Evolutionary conservation across 2,888 invertebrate species (phyloP).

Genomic region (Drosophila histrio): DNA sequence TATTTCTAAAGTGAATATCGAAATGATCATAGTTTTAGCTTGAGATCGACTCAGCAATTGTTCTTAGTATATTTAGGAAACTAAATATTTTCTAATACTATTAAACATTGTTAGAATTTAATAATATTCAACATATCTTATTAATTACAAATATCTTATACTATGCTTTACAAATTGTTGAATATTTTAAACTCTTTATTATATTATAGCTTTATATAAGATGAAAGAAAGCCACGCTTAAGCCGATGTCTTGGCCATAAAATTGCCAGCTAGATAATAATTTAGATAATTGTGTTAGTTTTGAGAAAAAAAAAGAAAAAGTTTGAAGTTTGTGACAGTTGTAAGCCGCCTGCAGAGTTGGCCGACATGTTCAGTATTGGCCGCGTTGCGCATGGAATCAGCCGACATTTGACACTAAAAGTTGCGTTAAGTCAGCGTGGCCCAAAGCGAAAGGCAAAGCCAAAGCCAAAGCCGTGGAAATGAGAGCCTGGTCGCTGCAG

Average conservation of each 20-base stretch:
- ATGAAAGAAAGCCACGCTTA: not conserved
- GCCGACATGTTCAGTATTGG: slow-evolving; percentile 11
- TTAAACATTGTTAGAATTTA: too few relatives aligned
- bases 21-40: too few relatives aligned
- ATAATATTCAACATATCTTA: too few relatives aligned
- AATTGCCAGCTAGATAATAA: not conserved
- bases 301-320: not conserved
- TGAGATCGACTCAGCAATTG: too few relatives aligned
- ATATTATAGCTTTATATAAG: too few relatives aligned
- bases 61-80: too few relatives aligned
- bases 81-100: too few relatives aligned
- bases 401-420: slow-evolving; percentile 30
- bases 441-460: not conserved
- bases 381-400: slow-evolving; percentile 19
- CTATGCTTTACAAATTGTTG: too few relatives aligned
- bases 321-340: not conserved
- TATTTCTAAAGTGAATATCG: too few relatives aligned
- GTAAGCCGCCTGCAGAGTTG: not conserved
- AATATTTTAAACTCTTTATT: too few relatives aligned
- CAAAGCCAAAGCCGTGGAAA: not conserved
- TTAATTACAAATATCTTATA: too few relatives aligned
- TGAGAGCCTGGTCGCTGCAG: not conserved
- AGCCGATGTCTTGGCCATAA: not conserved
- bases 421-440: not conserved
- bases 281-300: not conserved